Conservation (phyloP, 1,140 invertebrate species). For the Pachyrhynchus sulphureomaculatus region DNA sequence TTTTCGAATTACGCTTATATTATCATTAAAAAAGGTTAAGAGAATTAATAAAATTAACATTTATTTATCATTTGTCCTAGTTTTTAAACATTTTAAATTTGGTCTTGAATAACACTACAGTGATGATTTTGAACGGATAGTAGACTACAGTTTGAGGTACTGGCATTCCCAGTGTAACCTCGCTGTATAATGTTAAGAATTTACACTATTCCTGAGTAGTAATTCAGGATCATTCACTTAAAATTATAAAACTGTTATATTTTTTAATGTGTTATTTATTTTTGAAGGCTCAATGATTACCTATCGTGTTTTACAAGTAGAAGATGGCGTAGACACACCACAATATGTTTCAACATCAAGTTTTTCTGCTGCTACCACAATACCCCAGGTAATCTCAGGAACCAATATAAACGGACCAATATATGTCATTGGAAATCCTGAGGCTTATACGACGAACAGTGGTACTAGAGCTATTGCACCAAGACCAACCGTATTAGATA, state of each 20-base stretch:
- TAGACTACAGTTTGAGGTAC: constrained; percentile 29
- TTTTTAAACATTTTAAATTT: too few relatives aligned
- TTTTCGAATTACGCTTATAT: too few relatives aligned
- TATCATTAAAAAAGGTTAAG: too few relatives aligned
- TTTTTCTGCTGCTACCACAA: constrained; percentile 34
- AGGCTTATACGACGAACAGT: constrained; percentile 55
- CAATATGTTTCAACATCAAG: constrained; percentile 43
- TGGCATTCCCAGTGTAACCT: constrained; percentile 24
- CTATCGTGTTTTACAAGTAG: constrained; percentile 50
- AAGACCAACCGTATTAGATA: constrained; percentile 55
- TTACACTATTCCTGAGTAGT: constrained; percentile 21
- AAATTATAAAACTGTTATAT: not conserved
- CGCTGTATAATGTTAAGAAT: constrained; percentile 19
- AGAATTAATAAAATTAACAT: too few relatives aligned
- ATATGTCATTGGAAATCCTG: constrained; percentile 60
- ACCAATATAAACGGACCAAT: constrained; percentile 54
- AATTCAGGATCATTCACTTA: not conserved
- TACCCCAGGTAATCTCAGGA: constrained; percentile 44
- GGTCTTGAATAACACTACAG: too few relatives aligned
- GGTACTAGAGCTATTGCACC: constrained; percentile 57
- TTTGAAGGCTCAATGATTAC: constrained; percentile 43
- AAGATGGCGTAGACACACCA: constrained; percentile 44
- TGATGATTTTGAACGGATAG: constrained; percentile 29
- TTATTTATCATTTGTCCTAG: too few relatives aligned
- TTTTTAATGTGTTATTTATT: too few relatives aligned